Evolutionary conservation across 1,140 invertebrate genomes (phyloP).

Genomic region (Coptotermes formosanus): DNA sequence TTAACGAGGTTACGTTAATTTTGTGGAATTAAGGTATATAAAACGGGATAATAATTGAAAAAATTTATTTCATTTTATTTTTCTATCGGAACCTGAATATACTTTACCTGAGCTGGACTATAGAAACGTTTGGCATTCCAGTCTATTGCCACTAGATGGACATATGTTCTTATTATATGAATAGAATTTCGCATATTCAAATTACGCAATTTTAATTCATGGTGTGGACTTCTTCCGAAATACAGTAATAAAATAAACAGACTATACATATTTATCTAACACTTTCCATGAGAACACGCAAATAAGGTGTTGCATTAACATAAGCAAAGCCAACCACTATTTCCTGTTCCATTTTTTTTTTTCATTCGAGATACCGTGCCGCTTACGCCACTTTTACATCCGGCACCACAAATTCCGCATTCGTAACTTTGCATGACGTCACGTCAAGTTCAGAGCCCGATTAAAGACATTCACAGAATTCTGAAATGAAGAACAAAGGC

Average conservation of each 20-base stretch:
- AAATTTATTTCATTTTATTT: no score
- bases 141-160: no score
- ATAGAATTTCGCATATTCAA: no score
- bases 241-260: not conserved
- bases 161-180: no score
- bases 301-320: not conserved
- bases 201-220: no score
- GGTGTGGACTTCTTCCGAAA: no score
- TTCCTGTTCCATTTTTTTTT: not conserved
- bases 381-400: not conserved
- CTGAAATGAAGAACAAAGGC: not conserved
- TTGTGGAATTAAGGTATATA: no score
- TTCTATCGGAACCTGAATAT: no score
- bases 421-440: not conserved
- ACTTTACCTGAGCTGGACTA: no score
- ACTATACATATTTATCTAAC: not conserved
- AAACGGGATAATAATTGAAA: no score
- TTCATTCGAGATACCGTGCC: not conserved
- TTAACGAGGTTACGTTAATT: no score
- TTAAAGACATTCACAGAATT: not conserved
- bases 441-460: not conserved
- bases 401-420: not conserved
- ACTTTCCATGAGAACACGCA: not conserved
- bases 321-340: not conserved
- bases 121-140: no score